Conservation (phyloP, 2,888 invertebrate genomes). For the Leptopterna dolabrata region DNA sequence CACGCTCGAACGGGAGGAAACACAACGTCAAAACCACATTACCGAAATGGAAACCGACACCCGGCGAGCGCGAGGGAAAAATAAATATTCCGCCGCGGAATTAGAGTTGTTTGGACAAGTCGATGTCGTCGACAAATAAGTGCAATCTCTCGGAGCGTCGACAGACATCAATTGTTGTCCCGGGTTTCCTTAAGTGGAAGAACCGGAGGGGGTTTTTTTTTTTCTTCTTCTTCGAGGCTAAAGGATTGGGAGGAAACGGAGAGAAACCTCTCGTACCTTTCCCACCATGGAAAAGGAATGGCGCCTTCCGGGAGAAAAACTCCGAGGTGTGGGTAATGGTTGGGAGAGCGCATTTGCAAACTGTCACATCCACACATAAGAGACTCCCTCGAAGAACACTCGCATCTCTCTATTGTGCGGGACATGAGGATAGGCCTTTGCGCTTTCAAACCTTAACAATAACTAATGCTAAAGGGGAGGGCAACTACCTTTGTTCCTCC, state of each 20-base stretch:
- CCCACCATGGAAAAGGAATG: neutral
- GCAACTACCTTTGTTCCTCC: conserved; percentile 9
- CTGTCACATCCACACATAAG: conserved; percentile 18
- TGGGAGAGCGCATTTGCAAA: conserved; percentile 37
- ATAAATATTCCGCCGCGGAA: conserved; percentile 39
- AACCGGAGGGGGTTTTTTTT: neutral
- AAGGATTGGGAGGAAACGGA: neutral
- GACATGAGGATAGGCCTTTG: neutral
- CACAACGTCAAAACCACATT: conserved; percentile 34
- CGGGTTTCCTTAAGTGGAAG: conserved; percentile 35
- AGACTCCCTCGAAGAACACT: conserved; percentile 1
- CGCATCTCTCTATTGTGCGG: neutral
- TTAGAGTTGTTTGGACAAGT: conserved; percentile 50
- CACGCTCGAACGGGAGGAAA: neutral
- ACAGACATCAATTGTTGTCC: conserved; percentile 51
- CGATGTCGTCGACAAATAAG: conserved; percentile 53
- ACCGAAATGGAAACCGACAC: conserved; percentile 37
- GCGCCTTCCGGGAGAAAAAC: conserved; percentile 13
- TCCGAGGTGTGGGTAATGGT: conserved; percentile 24
- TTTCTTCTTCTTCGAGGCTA: neutral
- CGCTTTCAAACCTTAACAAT: conserved; percentile 18
- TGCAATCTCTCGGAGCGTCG: conserved; percentile 51
- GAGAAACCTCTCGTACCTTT: neutral
- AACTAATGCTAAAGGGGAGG: neutral
- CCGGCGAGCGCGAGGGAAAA: neutral